Evolutionary conservation across 1,140 invertebrate genomes (phyloP).

Genomic region (Choristoneura fumiferana): DNA sequence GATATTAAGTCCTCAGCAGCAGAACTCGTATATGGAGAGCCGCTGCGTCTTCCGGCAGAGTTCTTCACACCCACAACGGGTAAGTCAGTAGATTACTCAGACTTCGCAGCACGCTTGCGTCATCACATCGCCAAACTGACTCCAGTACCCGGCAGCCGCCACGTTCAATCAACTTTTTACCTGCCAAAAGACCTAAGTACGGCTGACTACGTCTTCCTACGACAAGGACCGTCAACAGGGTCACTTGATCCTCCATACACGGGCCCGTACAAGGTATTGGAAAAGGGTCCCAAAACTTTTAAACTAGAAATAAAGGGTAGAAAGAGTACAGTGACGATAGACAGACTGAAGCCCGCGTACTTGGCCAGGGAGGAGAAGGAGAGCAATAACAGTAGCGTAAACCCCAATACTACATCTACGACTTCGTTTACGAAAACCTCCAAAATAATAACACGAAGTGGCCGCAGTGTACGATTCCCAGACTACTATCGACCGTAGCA

Average conservation of each 20-base stretch:
- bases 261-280: slow-evolving; percentile 18
- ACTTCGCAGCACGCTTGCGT: slow-evolving; percentile 26
- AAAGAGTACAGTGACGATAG: too few relatives aligned
- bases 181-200: slow-evolving; percentile 29
- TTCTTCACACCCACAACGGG: slow-evolving; percentile 35
- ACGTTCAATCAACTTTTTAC: slow-evolving; percentile 23
- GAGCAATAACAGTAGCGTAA: too few relatives aligned
- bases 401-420: too few relatives aligned
- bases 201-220: slow-evolving; percentile 31
- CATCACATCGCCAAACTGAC: slow-evolving; percentile 22
- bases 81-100: slow-evolving; percentile 20
- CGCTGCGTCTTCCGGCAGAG: slow-evolving; percentile 36
- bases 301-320: too few relatives aligned
- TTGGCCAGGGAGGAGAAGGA: too few relatives aligned
- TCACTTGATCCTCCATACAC: slow-evolving; percentile 26
- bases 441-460: too few relatives aligned
- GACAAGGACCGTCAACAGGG: slow-evolving; percentile 20
- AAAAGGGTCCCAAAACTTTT: background rate
- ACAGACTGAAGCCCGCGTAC: too few relatives aligned
- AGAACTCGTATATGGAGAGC: slow-evolving; percentile 21
- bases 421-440: too few relatives aligned
- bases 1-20: slow-evolving; percentile 43
- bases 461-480: too few relatives aligned
- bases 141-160: slow-evolving; percentile 26
- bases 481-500: too few relatives aligned